Percentiles rank a stretch among this genome's conserved stretches.
phyloP scores from a whole-genome alignment of 2,797 vertebrate genomes.

The Pteronotus mesoamericanus region DNA sequence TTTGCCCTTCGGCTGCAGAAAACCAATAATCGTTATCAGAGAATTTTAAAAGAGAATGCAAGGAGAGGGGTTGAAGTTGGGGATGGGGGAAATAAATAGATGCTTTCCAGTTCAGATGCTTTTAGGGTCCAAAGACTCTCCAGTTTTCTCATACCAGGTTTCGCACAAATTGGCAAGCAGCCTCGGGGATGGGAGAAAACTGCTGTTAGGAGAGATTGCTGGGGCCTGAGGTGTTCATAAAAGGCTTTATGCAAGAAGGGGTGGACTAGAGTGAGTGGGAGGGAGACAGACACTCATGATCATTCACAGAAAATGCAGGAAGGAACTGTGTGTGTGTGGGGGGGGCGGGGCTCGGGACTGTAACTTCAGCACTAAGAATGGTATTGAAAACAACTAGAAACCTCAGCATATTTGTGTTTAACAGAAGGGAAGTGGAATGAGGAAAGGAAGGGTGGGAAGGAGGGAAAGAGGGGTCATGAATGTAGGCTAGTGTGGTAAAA shows the following conservation, averaged over 20 bases:
- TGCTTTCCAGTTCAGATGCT: neutral
- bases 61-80: neutral
- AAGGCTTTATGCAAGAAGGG: neutral
- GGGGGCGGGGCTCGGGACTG: neutral
- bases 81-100: neutral
- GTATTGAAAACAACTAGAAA: neutral
- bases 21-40: constrained; percentile 55
- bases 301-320: neutral
- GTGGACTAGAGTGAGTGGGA: neutral
- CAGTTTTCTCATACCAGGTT: neutral
- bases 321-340: neutral
- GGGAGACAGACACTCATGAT: neutral
- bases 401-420: neutral
- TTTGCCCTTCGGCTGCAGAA: constrained; percentile 71
- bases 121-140: constrained; percentile 23
- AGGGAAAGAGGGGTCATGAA: neutral
- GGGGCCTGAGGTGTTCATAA: neutral
- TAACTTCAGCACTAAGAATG: neutral
- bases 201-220: neutral
- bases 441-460: neutral
- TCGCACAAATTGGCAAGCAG: neutral
- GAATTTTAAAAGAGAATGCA: constrained; percentile 46
- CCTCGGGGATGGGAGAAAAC: neutral
- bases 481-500: neutral
- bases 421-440: neutral